Base-by-base conservation (phyloP, 1,140 invertebrate species). In the Theocolax elegans region DNA sequence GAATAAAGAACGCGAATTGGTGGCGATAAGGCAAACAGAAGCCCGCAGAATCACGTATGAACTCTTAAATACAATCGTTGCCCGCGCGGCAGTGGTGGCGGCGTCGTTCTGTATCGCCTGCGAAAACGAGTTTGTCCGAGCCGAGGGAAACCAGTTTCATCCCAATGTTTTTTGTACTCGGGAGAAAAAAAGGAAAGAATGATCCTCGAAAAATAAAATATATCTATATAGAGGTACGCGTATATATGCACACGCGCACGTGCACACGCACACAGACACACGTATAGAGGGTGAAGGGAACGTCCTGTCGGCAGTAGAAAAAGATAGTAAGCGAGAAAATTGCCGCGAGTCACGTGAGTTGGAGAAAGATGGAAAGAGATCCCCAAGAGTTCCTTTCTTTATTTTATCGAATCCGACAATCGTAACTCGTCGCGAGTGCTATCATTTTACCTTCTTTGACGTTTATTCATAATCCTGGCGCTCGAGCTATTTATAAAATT, bases 131-230 rank as follows among this genome's bases (percentile, higher is more conserved):
- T 75, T 74, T 75, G 59, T 65, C 66, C 29, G n/a, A 15, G 40
- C 29, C 21, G 56, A 60, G 60, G n/a, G 64, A 75, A 75, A 75
- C 72, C 74, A 75, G 74, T 75, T 75, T n/a, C n/a, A n/a, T n/a
- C 72, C 56, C 56, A 42, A 70, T 29, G 54, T 69, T 69, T 74
- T 73, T 44, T 44, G n/a, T n/a, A n/a, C n/a, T n/a, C n/a, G n/a
- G n/a, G n/a, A n/a, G n/a, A n/a, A n/a, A n/a, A n/a, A n/a, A n/a
- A n/a, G n/a, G n/a, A n/a, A n/a, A n/a, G n/a, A n/a, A n/a, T n/a
- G n/a, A n/a, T n/a, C n/a, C n/a, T n/a, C n/a, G n/a, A n/a, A n/a
- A n/a, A n/a, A n/a, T n/a, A n/a, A n/a, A n/a, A n/a, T n/a, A n/a
- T n/a, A n/a, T n/a, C n/a, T n/a, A n/a, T n/a, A n/a, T n/a, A n/a